A percentile compares a stretch with the other conserved stretches of the same genome.
Evolutionary conservation across 2,113 vertebrate species (phyloP).

Genomic region (Sinocyclocheilus grahami): DNA sequence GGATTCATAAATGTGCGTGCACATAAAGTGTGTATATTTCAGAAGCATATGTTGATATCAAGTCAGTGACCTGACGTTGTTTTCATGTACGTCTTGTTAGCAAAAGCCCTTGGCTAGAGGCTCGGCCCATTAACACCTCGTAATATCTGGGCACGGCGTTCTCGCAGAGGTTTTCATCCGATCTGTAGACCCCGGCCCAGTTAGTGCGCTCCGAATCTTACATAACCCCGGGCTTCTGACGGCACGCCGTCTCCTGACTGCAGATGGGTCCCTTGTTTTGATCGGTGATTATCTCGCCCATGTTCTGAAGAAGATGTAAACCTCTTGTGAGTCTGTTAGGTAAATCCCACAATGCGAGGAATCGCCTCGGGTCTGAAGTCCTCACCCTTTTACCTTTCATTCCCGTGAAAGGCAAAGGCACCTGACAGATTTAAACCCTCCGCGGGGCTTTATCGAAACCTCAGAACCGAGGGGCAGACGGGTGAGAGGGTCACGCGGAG

Average conservation of each 20-base stretch:
- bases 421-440: slow-evolving; percentile 75
- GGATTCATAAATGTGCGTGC: too few species aligned
- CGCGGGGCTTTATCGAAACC: slow-evolving; percentile 74
- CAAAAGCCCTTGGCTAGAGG: neutral
- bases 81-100: neutral
- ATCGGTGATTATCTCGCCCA: slow-evolving; percentile 77
- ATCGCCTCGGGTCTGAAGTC: slow-evolving; percentile 75
- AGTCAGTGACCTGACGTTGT: neutral
- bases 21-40: neutral
- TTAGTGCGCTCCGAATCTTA: slow-evolving; percentile 76
- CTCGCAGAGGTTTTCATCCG: neutral
- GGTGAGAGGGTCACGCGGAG: slow-evolving; percentile 13
- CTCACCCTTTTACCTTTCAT: slow-evolving; percentile 65
- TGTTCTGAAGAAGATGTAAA: slow-evolving; percentile 80
- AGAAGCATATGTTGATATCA: neutral
- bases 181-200: slow-evolving; percentile 59
- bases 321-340: slow-evolving; percentile 79
- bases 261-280: slow-evolving; percentile 81
- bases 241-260: slow-evolving; percentile 76
- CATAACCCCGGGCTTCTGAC: slow-evolving; percentile 76
- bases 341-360: slow-evolving; percentile 78
- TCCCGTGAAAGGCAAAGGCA: slow-evolving; percentile 76
- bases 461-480: neutral
- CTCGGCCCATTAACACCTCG: slow-evolving; percentile 1
- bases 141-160: neutral